phyloP scores from a whole-genome alignment of 2,797 vertebrate genomes.

The Anniella stebbinsi region DNA sequence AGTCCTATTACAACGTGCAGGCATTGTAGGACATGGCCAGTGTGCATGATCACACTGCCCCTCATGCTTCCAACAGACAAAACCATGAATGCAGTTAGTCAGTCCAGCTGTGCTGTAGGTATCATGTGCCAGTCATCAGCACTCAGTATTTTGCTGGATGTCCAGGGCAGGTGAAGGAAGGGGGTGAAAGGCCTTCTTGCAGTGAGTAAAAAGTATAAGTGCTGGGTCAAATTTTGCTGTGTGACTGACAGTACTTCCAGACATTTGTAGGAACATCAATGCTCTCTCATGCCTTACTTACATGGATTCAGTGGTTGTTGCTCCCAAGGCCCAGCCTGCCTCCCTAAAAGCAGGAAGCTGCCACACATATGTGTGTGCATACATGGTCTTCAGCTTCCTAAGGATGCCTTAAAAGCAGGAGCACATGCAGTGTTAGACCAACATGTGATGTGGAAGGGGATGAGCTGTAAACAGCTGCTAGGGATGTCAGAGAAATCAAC shows the following conservation, averaged over 20 bases:
- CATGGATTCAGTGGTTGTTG: neutral
- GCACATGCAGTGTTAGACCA: neutral
- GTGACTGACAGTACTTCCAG: neutral
- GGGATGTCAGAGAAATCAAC: no score
- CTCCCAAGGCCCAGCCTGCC: neutral
- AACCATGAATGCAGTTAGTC: neutral
- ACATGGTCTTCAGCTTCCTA: neutral
- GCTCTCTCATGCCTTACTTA: neutral
- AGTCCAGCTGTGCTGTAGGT: neutral
- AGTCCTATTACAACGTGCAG: no score
- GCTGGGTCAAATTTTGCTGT: neutral
- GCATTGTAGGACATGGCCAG: neutral
- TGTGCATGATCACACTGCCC: neutral
- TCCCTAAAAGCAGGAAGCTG: neutral
- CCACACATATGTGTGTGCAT: neutral
- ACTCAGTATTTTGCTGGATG: neutral
- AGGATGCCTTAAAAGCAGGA: neutral
- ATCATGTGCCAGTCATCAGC: neutral
- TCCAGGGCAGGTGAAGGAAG: neutral
- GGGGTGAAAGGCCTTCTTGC: neutral
- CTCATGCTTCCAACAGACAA: neutral
- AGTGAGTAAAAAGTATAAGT: neutral
- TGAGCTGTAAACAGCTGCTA: neutral
- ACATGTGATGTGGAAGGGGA: neutral
- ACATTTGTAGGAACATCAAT: neutral